Conservation (phyloP, 2,113 vertebrate species). For the Ardeotis arabs region DNA sequence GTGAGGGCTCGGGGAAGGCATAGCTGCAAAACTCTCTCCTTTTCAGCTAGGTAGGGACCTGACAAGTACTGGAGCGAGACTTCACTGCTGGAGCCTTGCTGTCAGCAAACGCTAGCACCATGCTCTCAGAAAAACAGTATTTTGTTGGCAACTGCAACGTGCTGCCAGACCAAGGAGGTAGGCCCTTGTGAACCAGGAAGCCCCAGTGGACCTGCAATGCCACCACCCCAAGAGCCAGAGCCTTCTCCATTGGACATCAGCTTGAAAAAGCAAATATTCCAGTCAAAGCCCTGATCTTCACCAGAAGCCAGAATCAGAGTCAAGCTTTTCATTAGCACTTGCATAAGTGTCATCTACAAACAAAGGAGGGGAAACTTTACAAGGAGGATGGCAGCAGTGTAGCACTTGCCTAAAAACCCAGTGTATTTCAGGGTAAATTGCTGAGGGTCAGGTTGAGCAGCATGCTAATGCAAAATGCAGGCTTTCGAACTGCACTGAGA, state of each 20-base stretch:
- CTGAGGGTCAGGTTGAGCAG: neutral
- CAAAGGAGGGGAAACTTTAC: neutral
- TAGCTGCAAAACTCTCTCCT: neutral
- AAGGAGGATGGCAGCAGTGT: neutral
- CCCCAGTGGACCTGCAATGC: neutral
- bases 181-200: neutral
- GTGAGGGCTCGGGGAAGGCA: neutral
- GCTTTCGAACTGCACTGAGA: neutral
- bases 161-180: neutral
- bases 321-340: neutral
- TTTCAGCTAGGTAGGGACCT: neutral
- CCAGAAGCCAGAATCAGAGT: neutral
- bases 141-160: neutral
- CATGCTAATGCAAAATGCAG: neutral
- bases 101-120: fast-evolving
- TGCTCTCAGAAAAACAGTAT: neutral
- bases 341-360: neutral
- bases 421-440: neutral
- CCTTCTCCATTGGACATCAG: neutral
- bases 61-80: neutral
- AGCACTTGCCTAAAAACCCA: neutral
- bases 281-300: neutral
- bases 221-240: neutral
- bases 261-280: neutral
- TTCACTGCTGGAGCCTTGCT: neutral